A percentile compares a stretch with the other conserved stretches of the same genome.
phyloP scores from a whole-genome alignment of 2,113 vertebrate species.

The Hippocampus abdominalis region DNA sequence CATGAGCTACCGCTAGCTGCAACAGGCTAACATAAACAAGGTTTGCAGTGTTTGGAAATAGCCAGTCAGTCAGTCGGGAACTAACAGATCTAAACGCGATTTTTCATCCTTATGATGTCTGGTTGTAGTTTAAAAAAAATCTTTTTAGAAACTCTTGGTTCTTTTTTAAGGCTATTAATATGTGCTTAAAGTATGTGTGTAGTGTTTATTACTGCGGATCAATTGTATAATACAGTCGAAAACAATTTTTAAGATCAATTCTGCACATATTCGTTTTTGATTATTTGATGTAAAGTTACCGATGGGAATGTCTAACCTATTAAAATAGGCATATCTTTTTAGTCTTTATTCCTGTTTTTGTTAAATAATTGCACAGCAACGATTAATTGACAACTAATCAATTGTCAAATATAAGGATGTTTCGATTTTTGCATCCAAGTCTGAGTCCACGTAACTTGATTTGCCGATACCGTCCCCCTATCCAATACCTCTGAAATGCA shows the following conservation, averaged over 20 bases:
- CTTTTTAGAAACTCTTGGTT: not conserved
- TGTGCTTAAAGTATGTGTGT: no score
- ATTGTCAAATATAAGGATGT: no score
- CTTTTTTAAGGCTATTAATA: not conserved
- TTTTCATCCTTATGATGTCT: not conserved
- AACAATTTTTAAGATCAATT: no score
- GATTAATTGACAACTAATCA: no score
- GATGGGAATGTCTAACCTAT: not conserved
- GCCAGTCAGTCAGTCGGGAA: not conserved
- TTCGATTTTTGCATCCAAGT: no score
- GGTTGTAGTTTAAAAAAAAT: not conserved
- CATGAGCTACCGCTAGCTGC: slow-evolving; percentile 7
- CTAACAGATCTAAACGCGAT: not conserved
- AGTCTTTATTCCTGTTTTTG: not conserved
- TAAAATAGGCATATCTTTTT: not conserved
- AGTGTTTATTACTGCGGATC: not conserved
- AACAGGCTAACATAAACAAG: slow-evolving; percentile 11
- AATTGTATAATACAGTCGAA: not conserved
- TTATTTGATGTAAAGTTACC: no score
- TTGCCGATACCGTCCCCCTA: no score
- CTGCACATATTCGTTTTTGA: no score
- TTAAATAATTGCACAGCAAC: no score
- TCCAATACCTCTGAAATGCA: no score
- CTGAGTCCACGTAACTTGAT: no score
- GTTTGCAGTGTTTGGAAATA: not conserved